Percentiles rank a stretch among this genome's conserved stretches.
Evolutionary conservation across 2,113 vertebrate species (phyloP).

Genomic region (Ranitomeya variabilis): DNA sequence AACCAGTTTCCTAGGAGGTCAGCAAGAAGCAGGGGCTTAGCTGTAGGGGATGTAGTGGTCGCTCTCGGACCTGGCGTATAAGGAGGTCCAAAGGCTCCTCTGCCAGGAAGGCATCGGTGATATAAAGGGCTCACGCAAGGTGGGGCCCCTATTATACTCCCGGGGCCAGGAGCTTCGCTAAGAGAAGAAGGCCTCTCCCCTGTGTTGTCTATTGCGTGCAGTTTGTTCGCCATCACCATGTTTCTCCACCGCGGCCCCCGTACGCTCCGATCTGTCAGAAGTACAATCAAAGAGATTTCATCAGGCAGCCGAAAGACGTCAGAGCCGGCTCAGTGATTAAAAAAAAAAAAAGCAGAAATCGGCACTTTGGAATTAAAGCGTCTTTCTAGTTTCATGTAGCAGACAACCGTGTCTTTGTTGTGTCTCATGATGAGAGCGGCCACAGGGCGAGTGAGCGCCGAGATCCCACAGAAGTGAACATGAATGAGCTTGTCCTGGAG

Average conservation of each 20-base stretch:
- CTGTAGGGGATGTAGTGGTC: no score
- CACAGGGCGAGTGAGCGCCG: neutral
- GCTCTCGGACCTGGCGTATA: no score
- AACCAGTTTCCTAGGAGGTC: no score
- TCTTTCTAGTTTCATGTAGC: slow-evolving; percentile 9
- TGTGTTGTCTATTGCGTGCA: neutral
- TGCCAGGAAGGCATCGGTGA: no score
- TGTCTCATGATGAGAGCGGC: slow-evolving; percentile 24
- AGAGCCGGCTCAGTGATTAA: slow-evolving; percentile 17
- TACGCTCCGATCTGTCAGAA: neutral
- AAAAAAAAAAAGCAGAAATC: slow-evolving; percentile 2
- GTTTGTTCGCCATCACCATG: neutral
- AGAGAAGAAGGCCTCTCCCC: no score
- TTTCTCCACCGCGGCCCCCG: neutral
- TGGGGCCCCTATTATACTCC: no score
- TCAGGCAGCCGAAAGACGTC: slow-evolving; percentile 17
- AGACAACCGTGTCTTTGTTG: slow-evolving; percentile 38
- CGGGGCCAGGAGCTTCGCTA: no score
- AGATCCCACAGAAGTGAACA: neutral
- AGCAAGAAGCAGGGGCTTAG: no score
- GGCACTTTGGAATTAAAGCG: slow-evolving; percentile 4
- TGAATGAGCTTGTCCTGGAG: slow-evolving; percentile 21
- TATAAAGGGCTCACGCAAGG: no score
- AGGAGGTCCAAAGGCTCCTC: no score
- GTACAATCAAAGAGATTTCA: slow-evolving; percentile 37